phyloP scores from a whole-genome alignment of 2,113 vertebrate species.

The Grantiella picta region DNA sequence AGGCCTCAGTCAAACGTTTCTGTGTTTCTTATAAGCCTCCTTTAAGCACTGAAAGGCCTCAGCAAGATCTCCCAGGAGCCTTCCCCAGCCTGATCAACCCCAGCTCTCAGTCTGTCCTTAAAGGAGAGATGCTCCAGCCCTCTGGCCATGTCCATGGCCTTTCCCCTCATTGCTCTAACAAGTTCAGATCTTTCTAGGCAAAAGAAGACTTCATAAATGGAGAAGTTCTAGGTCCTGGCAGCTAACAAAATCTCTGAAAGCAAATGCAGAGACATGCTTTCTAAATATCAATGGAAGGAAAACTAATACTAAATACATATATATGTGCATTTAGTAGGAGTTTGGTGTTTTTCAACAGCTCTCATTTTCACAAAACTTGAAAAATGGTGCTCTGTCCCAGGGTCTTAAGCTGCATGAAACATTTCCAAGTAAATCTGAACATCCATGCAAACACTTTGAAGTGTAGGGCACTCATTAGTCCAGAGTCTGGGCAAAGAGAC shows the following conservation, averaged over 20 bases:
- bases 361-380: not conserved
- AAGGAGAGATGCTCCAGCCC: not conserved
- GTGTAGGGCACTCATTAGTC: not conserved
- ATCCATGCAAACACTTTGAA: not conserved
- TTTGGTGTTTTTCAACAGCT: not conserved
- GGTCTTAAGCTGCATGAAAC: not conserved
- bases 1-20: not conserved
- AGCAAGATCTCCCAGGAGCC: not conserved
- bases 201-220: not conserved
- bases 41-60: not conserved
- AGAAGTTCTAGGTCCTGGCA: not conserved
- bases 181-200: not conserved
- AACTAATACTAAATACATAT: not conserved
- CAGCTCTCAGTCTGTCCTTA: not conserved
- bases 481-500: not conserved
- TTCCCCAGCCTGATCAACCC: not conserved
- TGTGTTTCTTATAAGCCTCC: not conserved
- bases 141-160: not conserved
- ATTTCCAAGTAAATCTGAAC: not conserved
- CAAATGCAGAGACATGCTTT: not conserved
- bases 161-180: not conserved
- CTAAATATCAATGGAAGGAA: not conserved
- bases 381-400: not conserved
- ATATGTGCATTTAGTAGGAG: not conserved
- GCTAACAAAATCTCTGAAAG: not conserved